Evolutionary conservation across 2,113 vertebrate species (phyloP).

Genomic region (Phylloscopus trochilus): DNA sequence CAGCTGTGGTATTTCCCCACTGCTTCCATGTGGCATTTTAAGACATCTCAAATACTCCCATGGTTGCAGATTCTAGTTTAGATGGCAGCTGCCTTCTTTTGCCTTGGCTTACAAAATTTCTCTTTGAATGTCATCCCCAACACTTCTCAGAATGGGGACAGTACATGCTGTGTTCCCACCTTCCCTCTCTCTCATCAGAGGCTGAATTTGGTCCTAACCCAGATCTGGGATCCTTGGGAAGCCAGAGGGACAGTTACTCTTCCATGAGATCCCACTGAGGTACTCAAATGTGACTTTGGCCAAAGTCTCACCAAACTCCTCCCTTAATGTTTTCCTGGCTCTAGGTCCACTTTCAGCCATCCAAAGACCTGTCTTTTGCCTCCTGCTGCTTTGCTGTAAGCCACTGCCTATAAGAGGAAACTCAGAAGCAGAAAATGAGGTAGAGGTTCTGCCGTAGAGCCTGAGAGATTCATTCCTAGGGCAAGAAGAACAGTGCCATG

Average conservation of each 20-base stretch:
- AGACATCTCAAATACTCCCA: background rate
- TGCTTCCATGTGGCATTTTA: background rate
- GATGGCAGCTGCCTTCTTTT: background rate
- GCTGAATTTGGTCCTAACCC: background rate
- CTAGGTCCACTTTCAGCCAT: background rate
- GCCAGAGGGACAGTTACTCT: background rate
- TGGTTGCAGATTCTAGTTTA: background rate
- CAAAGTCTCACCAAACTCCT: background rate
- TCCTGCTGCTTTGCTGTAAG: background rate
- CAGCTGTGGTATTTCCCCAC: background rate
- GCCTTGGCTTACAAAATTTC: background rate
- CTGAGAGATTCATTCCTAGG: background rate
- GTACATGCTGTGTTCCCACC: background rate
- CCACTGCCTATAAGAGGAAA: background rate
- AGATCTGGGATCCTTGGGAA: background rate
- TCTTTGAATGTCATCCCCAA: background rate
- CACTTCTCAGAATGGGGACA: background rate
- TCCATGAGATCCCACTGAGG: background rate
- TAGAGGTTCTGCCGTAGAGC: fast-evolving
- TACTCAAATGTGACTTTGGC: background rate
- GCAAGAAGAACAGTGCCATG: background rate
- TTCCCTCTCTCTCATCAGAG: background rate
- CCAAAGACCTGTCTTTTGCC: background rate
- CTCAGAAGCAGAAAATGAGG: background rate
- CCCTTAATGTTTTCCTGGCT: background rate